These are phyloP conservation scores for Plagodis dolabraria DNA, from an alignment of 2,888 invertebrate genomes.

Conservation along the genomic window DNA sequence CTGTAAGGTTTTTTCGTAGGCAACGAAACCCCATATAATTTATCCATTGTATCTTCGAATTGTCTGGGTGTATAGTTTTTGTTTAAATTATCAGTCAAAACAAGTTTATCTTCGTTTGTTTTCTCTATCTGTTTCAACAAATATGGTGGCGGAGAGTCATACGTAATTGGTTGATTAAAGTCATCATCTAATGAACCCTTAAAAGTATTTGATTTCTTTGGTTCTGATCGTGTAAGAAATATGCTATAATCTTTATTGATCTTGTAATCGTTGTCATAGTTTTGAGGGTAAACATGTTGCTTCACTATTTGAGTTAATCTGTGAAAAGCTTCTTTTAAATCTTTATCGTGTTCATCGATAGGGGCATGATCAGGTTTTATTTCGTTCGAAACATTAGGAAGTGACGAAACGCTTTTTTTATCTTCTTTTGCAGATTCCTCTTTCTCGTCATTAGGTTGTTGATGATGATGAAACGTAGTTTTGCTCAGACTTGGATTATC, in stretches of 20 bases:
- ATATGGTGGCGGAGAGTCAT: conserved; percentile 1
- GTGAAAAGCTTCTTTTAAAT: conserved; percentile 51
- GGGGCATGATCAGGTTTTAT: conserved; percentile 13
- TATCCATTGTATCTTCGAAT: conserved; percentile 15
- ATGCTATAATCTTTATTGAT: conserved; percentile 45
- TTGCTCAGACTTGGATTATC: conserved; percentile 9
- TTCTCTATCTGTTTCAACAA: conserved; percentile 8
- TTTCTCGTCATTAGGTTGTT: conserved; percentile 5
- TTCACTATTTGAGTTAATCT: conserved; percentile 55
- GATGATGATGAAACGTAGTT: conserved; percentile 8
- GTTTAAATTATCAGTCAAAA: conserved; percentile 1
- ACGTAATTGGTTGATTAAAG: conserved; percentile 3
- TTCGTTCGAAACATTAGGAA: conserved; percentile 8
- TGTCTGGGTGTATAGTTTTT: conserved; percentile 4
- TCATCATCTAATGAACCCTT: conserved; percentile 15
- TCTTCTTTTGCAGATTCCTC: conserved; percentile 6
- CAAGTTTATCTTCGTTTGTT: neutral
- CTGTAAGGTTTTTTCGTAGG: conserved; percentile 32
- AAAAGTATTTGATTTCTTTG: conserved; percentile 8
- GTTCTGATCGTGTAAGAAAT: conserved; percentile 35
- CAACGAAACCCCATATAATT: conserved; percentile 36
- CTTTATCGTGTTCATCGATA: conserved; percentile 34
- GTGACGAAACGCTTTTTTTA: neutral
- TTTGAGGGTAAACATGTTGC: conserved; percentile 54
- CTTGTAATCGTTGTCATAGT: conserved; percentile 48